Percentiles rank a stretch among this genome's conserved stretches.
Evolutionary conservation across 2,888 invertebrate genomes (phyloP).

Genomic region (Dicyrtoma fusca): DNA sequence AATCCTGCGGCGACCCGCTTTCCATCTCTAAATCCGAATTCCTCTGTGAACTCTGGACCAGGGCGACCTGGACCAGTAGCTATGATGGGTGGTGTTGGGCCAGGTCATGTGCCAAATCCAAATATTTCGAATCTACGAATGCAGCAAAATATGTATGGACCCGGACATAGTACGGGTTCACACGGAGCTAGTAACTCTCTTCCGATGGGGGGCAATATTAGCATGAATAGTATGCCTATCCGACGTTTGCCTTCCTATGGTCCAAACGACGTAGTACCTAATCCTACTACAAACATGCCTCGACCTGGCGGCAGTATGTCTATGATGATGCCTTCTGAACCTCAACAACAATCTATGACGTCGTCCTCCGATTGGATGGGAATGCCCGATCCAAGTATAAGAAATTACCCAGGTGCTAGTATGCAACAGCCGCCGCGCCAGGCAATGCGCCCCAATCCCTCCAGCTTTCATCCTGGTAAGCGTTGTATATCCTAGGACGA

Average conservation of each 20-base stretch:
- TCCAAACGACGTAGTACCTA: constrained; percentile 10
- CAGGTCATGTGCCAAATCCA: constrained; percentile 19
- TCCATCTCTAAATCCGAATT: constrained; percentile 17
- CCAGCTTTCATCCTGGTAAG: constrained; percentile 34
- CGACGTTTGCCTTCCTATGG: constrained; percentile 37
- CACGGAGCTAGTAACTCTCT: constrained; percentile 9
- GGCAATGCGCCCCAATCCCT: constrained; percentile 27
- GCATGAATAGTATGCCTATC: constrained; percentile 34
- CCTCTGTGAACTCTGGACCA: constrained; percentile 37
- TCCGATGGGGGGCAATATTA: constrained; percentile 28
- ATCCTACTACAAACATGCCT: constrained; percentile 18
- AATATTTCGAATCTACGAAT: constrained; percentile 39
- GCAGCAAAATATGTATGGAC: constrained; percentile 34
- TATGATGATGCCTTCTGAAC: constrained; percentile 17
- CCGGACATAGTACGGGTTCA: constrained; percentile 16
- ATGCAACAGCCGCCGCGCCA: constrained; percentile 42
- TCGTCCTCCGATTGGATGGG: constrained; percentile 41
- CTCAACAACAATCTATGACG: constrained; percentile 40
- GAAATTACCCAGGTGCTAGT: constrained; percentile 30
- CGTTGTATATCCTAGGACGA: no score
- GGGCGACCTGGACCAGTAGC: constrained; percentile 27
- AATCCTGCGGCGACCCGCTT: constrained; percentile 34
- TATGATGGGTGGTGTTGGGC: constrained; percentile 23
- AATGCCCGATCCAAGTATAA: constrained; percentile 32
- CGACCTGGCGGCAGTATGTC: background rate